Conservation (phyloP, 2,113 vertebrate species). For the Egretta garzetta region DNA sequence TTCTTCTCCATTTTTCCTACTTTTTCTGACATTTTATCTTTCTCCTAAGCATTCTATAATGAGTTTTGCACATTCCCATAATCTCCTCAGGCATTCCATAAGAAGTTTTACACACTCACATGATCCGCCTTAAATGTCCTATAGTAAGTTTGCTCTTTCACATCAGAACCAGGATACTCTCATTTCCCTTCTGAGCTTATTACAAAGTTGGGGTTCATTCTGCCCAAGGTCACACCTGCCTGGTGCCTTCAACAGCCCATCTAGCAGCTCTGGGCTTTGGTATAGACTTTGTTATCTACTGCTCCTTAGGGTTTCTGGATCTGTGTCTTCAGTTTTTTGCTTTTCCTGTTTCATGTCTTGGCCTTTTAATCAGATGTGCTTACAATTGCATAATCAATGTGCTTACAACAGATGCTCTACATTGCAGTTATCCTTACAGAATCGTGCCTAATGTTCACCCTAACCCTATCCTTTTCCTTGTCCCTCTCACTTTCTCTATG, state of each 20-base stretch:
- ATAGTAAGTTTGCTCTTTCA: not conserved
- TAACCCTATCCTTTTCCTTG: not conserved
- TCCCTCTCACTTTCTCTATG: not conserved
- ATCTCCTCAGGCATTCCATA: not conserved
- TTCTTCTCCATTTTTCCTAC: not conserved
- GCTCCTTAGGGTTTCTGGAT: not conserved
- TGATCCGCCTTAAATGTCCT: not conserved
- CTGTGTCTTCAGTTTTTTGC: not conserved
- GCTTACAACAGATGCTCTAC: not conserved
- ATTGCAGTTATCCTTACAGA: not conserved
- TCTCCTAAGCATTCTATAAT: not conserved
- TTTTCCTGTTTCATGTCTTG: not conserved
- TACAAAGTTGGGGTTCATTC: not conserved
- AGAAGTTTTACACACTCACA: accelerated
- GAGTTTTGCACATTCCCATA: not conserved
- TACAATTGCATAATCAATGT: not conserved
- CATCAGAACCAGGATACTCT: not conserved
- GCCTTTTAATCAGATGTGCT: not conserved
- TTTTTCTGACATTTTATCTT: not conserved
- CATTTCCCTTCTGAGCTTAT: not conserved
- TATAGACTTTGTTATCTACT: not conserved
- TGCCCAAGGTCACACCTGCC: not conserved
- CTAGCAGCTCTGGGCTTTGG: not conserved
- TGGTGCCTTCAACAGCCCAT: not conserved
- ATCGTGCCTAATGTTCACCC: not conserved